Conservation (phyloP, 2,888 invertebrate genomes). For the Tetheella fluctuosa region DNA sequence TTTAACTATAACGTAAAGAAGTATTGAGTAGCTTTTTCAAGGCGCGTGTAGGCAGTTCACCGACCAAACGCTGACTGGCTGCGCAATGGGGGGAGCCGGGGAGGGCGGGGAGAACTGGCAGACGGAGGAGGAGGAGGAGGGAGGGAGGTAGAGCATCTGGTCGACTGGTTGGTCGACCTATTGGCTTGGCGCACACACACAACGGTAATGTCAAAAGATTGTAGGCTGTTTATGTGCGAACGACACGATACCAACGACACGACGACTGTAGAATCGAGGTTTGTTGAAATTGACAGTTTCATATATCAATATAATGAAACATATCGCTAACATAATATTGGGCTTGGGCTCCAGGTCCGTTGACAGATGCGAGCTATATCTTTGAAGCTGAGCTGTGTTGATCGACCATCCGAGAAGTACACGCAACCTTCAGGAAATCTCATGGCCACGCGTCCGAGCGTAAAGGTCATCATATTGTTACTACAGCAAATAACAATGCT, state of each 20-base stretch:
- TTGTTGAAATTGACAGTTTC: constrained; percentile 30
- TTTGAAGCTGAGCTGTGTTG: constrained; percentile 19
- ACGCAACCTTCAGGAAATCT: constrained; percentile 73
- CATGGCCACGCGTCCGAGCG: constrained; percentile 74
- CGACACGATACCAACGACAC: constrained; percentile 30
- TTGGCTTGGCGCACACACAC: constrained; percentile 72
- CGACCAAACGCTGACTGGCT: constrained; percentile 73
- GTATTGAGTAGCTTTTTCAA: constrained; percentile 35
- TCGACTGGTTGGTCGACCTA: constrained; percentile 82
- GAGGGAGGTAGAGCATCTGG: constrained; percentile 80
- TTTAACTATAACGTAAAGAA: constrained; percentile 79
- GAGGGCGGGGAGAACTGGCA: constrained; percentile 57
- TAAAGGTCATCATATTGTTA: constrained; percentile 70
- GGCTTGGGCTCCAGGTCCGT: constrained; percentile 11
- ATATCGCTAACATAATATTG: constrained; percentile 15
- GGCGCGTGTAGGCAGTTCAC: constrained; percentile 49
- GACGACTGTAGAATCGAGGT: constrained; percentile 33
- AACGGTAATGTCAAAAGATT: constrained; percentile 68
- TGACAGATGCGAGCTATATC: constrained; percentile 14
- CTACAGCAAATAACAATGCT: constrained; percentile 60
- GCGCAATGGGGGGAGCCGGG: constrained; percentile 61
- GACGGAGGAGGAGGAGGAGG: constrained; percentile 74
- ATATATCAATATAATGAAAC: constrained; percentile 25
- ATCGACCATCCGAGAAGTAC: constrained; percentile 53
- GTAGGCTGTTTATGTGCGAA: constrained; percentile 67